A percentile compares a stretch with the other conserved stretches of the same genome.
These are phyloP conservation scores for Todiramphus chloris DNA, from an alignment of 2,113 vertebrate genomes.

Conservation along the genomic window DNA sequence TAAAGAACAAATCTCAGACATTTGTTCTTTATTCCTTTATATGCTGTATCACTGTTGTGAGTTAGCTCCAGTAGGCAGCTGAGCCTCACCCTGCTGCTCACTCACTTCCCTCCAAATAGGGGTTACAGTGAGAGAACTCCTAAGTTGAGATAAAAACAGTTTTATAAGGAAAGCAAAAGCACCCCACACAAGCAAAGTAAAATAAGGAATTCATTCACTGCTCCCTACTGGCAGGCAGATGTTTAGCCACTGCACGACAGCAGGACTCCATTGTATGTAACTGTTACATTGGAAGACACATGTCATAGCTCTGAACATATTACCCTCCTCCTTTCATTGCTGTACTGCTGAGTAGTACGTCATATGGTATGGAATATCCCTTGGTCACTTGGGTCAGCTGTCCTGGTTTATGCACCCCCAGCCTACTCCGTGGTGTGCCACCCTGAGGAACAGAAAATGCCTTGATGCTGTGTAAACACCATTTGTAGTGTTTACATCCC, in stretches of 20 bases:
- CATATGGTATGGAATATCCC: neutral
- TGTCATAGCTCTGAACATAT: neutral
- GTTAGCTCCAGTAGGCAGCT: neutral
- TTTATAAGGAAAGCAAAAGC: neutral
- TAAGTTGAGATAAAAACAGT: neutral
- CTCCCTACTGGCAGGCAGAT: neutral
- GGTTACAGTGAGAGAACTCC: neutral
- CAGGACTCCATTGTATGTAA: fast-evolving
- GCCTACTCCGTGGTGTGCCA: fast-evolving
- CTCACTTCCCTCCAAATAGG: fast-evolving
- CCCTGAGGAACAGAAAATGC: neutral
- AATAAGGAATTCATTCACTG: neutral
- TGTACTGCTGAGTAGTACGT: neutral
- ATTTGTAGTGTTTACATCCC: neutral
- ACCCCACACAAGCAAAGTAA: neutral
- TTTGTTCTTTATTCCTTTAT: neutral
- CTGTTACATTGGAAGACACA: neutral
- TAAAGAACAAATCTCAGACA: neutral
- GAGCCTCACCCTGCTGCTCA: neutral
- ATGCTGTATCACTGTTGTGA: no score
- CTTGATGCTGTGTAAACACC: neutral
- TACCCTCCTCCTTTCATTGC: neutral
- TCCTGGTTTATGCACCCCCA: fast-evolving
- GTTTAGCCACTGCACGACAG: neutral
- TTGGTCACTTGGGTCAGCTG: neutral